Evolutionary conservation across 2,113 vertebrate species (phyloP).

Genomic region (Pandion haliaetus): DNA sequence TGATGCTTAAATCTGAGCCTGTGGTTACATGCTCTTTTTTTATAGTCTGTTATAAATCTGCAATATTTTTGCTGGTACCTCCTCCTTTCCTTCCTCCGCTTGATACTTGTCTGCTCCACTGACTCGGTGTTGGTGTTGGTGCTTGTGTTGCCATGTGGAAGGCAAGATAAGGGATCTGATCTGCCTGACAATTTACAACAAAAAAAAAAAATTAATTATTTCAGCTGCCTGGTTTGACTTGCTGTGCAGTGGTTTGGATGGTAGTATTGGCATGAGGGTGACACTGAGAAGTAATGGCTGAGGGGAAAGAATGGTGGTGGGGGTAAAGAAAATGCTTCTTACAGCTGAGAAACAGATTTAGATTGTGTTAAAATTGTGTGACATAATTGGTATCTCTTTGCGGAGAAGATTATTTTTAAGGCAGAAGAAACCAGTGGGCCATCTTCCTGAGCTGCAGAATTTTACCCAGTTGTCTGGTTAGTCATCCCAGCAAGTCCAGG

Average conservation of each 20-base stretch:
- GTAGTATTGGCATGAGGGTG: background rate
- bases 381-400: background rate
- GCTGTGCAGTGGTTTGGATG: background rate
- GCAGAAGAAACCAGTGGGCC: background rate
- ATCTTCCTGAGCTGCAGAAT: fast-evolving
- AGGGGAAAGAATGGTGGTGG: background rate
- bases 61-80: background rate
- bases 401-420: background rate
- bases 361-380: background rate
- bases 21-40: background rate
- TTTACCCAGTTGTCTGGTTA: background rate
- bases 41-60: background rate
- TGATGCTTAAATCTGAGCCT: background rate
- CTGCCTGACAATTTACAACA: background rate
- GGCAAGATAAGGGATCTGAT: background rate
- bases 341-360: background rate
- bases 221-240: background rate
- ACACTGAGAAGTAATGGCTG: background rate
- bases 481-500: background rate
- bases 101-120: background rate
- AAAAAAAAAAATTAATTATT: background rate
- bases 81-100: background rate
- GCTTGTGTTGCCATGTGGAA: background rate
- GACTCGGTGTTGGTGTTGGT: background rate
- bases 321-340: background rate